Base-by-base conservation (phyloP, 2,797 vertebrate genomes). In the Cercopithecus mitis region DNA sequence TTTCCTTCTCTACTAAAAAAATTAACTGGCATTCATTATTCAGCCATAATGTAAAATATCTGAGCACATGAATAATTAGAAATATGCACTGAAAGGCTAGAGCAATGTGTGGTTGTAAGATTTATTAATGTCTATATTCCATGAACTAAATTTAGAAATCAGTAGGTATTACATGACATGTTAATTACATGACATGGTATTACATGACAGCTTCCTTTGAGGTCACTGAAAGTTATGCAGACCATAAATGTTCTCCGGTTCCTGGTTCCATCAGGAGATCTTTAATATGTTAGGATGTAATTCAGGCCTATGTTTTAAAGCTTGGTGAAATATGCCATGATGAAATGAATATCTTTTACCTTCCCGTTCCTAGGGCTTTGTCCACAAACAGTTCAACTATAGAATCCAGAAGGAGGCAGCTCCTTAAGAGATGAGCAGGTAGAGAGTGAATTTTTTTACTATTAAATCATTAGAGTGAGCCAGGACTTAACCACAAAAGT, bases 1-100 rank as follows among this genome's bases (percentile, higher is more conserved):
- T 94, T 94, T 91, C 27, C 9, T 94, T 61, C 19, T 84, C n/a
- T 25, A 15, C 57, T 75, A 81, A 90, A 92, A 43, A 93, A 90
- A 76, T 41, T 36, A 61, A 83, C 25, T 47, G 43, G 11, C 39
- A 85, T 89, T 80, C 75, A 76, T 96, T 96, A 33, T 47, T 72
- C 17, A 92, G 19, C 73, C 14, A 20, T 76, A 50, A 33, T 25
- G 36, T 79, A 89, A 87, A 95, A 58, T 27, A 77, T 55, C n/a
- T 81, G 36, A 3, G 67, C 67, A 43, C n/a, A 9, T 70, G 55
- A 80, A 61, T 25, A 84, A 80, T 67, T 80, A 88, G 86, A 90
- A 95, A 90, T 36, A 67, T 1, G n/a, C 20, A 2, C 80, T 33
- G 19, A 72, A n/a, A 70, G 14, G 12, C 20, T 45, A 43, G 50